Evolutionary conservation across 1,140 invertebrate species (phyloP).

Genomic region (Caenorhabditis inopinata): DNA sequence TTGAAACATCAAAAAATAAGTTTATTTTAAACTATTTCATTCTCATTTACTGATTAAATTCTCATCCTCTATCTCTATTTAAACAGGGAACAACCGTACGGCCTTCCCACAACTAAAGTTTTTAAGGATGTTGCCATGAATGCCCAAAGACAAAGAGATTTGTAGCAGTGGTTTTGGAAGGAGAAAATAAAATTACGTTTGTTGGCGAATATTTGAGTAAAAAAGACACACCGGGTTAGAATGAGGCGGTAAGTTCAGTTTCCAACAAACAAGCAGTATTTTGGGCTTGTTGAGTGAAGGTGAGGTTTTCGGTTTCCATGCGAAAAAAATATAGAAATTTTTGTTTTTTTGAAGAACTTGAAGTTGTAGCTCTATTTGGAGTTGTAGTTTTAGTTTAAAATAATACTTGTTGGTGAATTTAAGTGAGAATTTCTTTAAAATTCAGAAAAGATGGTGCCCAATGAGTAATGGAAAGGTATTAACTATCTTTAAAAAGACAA

Average conservation of each 20-base stretch:
- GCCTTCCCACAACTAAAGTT: no score
- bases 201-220: conserved; percentile 30
- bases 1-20: no score
- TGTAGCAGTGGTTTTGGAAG: not conserved
- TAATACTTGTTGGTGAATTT: not conserved
- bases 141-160: not conserved
- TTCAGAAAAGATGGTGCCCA: not conserved
- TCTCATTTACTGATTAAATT: no score
- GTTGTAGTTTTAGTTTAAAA: no score
- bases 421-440: not conserved
- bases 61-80: no score
- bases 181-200: conserved; percentile 30
- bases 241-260: conserved; percentile 26
- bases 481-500: no score
- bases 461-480: not conserved
- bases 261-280: conserved; percentile 31
- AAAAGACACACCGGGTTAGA: not conserved
- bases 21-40: no score
- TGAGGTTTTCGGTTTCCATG: not conserved
- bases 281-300: not conserved
- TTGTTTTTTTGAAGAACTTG: not conserved
- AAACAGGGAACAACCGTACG: no score
- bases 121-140: not conserved
- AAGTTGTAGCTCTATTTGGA: no score
- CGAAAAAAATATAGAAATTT: not conserved